These are phyloP conservation scores for Acleris cristana DNA, from an alignment of 2,888 invertebrate species.

Conservation along the genomic window DNA sequence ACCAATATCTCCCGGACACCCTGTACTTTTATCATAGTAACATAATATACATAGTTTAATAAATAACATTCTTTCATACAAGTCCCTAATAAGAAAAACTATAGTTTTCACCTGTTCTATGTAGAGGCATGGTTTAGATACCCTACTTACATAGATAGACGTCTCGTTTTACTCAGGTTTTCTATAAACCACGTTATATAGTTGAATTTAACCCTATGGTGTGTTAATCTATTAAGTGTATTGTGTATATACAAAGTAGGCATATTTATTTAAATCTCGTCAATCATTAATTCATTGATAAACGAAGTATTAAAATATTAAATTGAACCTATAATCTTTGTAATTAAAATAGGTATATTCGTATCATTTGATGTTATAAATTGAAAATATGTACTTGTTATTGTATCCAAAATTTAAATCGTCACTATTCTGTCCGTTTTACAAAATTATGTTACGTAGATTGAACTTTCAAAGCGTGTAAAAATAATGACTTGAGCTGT, in stretches of 20 bases:
- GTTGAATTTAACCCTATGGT: conserved; percentile 19
- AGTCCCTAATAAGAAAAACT: background rate
- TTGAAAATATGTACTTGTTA: conserved; percentile 23
- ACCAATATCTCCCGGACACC: too few relatives aligned
- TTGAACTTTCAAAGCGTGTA: background rate
- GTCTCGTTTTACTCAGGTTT: background rate
- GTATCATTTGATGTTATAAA: conserved; percentile 14
- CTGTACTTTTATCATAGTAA: background rate
- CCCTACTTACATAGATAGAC: too few relatives aligned
- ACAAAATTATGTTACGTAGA: conserved; percentile 3
- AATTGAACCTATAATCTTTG: conserved; percentile 9
- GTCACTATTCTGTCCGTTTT: conserved; percentile 10
- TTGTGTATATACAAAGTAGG: conserved; percentile 29
- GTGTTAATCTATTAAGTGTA: conserved; percentile 27
- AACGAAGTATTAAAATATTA: conserved; percentile 26
- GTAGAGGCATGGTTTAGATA: conserved; percentile 17
- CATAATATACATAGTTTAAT: too few relatives aligned
- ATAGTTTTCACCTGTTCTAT: conserved; percentile 8
- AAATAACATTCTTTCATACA: background rate
- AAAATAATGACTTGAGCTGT: background rate
- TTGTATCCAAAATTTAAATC: conserved; percentile 15
- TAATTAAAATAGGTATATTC: conserved; percentile 21
- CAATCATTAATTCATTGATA: conserved; percentile 17
- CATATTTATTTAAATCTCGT: conserved; percentile 27
- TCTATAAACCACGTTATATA: conserved; percentile 15